Evolutionary conservation across 2,888 invertebrate genomes (phyloP), one percentile per base, ranked within the genome.

Genomic region (Cataglyphis altisquamis): DNA sequence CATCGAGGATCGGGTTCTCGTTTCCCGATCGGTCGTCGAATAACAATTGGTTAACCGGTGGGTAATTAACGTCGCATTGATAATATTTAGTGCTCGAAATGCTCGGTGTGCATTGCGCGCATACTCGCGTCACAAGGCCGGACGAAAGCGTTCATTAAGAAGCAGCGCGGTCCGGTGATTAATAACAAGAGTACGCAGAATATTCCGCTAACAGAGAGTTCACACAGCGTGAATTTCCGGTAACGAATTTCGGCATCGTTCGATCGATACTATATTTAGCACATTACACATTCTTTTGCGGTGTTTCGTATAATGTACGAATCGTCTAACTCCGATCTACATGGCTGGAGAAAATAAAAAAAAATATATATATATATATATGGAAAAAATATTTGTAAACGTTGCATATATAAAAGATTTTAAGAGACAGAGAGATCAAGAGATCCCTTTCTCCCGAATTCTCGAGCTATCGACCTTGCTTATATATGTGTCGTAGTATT

Each of bases 31-130:
- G 18, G 12, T 52, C 25, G 52, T 62, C 55, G 32, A 67, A 62
- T 57, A 67, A 62, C 73, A 36, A 60, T 84, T 82, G 82, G 77
- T 87, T 88, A 87, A 88, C 85, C 84, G 73, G 74, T 15, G 63
- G 82, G 72, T 78, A 88, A 88, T 88, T 88, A 86, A 83, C 80
- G 85, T 83, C 84, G 83, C 85, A 85, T 87, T 83, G 81, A 84
- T 84, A 84, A 84, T 85, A 84, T 84, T 86, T 84, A 84, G 80
- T 77, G 62, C 83, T 52, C 84, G 52, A 68, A 70, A 83, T 77
- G 41, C 18, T 57, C 52, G 70, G 57, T 36, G 74, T 70, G 29
- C 60, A 12, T 39, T 12, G 45, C 48, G 73, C 12, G 66, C 39
- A 29, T 73, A 73, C 52, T 74, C 64, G 52, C 80, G 62, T 45